Percentiles rank a stretch among this genome's conserved stretches.
Conservation (phyloP, 2,797 vertebrate species). For the Tamandua tetradactyla region DNA sequence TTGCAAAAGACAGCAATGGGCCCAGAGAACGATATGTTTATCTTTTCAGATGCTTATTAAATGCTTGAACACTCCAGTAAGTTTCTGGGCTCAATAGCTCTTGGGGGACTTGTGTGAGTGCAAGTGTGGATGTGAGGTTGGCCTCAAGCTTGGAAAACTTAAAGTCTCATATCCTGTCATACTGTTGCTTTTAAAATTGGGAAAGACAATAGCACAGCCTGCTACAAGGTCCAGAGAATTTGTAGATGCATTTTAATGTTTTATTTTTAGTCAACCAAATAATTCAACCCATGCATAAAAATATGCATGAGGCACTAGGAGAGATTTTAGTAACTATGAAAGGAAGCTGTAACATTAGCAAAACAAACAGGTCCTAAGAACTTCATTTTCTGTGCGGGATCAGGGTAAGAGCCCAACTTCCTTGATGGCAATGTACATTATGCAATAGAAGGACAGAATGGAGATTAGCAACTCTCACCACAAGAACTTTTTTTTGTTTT, state of each 20-base stretch:
- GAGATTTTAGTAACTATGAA: too few species aligned
- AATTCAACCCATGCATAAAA: not conserved
- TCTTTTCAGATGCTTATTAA: not conserved
- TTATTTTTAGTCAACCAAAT: not conserved
- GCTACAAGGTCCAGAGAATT: not conserved
- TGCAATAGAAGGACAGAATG: not conserved
- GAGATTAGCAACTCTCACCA: not conserved
- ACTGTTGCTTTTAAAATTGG: not conserved
- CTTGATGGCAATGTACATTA: not conserved
- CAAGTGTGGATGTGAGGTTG: not conserved
- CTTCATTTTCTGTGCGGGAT: not conserved
- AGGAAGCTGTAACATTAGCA: too few species aligned
- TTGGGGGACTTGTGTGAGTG: not conserved
- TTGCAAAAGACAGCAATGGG: not conserved
- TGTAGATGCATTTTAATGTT: not conserved
- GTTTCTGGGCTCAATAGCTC: not conserved
- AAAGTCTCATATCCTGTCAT: not conserved
- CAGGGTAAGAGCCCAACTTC: not conserved
- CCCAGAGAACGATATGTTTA: not conserved
- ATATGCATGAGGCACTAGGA: not conserved
- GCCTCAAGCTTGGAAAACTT: not conserved
- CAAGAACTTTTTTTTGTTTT: not conserved
- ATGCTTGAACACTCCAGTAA: not conserved
- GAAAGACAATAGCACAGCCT: not conserved
- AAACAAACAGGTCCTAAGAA: not conserved